Conservation (phyloP, 1,140 invertebrate species). For the Hylaeus anthracinus region DNA sequence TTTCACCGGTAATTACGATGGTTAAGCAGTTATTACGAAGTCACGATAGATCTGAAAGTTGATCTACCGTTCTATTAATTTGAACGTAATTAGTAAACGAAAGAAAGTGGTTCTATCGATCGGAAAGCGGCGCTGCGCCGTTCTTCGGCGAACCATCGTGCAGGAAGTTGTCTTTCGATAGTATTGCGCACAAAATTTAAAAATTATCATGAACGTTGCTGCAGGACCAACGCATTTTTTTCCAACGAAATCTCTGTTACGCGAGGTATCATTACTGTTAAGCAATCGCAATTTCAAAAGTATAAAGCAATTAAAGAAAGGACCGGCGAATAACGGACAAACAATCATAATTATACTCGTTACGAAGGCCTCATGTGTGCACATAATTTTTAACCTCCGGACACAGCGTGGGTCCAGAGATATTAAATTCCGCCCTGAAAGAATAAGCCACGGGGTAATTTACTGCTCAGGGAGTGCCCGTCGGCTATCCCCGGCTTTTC, state of each 20-base stretch:
- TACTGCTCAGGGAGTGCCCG: constrained; percentile 72
- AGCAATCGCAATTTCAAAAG: constrained; percentile 9
- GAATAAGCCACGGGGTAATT: constrained; percentile 75
- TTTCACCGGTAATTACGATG: constrained; percentile 53
- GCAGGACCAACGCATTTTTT: not conserved
- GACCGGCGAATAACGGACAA: constrained; percentile 49
- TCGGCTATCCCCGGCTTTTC: constrained; percentile 66
- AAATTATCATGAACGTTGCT: not conserved
- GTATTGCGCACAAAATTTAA: not conserved
- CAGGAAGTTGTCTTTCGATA: not conserved
- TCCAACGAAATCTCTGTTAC: not conserved
- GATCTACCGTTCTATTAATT: constrained; percentile 44
- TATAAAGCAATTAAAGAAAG: constrained; percentile 45
- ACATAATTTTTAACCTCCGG: constrained; percentile 74
- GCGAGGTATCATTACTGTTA: not conserved
- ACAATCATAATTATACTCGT: constrained; percentile 77
- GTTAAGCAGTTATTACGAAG: constrained; percentile 27
- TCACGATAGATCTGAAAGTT: constrained; percentile 48
- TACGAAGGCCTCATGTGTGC: constrained; percentile 65
- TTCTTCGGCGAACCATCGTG: not conserved
- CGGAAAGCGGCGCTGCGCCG: constrained; percentile 14
- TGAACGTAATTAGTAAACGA: constrained; percentile 43
- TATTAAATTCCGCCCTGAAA: constrained; percentile 76
- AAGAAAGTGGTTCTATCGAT: constrained; percentile 44
- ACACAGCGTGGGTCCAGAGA: constrained; percentile 75